Base-by-base conservation (phyloP, 2,888 invertebrate genomes). In the Stictocephala bisonia region DNA sequence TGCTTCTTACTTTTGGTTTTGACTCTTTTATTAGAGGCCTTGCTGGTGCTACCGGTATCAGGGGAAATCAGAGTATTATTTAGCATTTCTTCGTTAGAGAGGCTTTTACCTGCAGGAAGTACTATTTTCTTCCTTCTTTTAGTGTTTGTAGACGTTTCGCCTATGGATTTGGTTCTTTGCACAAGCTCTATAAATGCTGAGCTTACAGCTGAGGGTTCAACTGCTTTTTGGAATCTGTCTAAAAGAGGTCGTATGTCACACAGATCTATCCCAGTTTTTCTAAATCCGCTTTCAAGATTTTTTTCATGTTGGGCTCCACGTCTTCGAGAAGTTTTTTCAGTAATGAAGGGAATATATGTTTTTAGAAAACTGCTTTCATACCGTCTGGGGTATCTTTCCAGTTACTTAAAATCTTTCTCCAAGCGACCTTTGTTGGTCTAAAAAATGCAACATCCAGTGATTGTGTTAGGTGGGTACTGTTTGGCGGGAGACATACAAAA, bases 391-490 rank as follows among this genome's bases (percentile, higher is more conserved):
- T 9, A 27, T 22, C 9, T 72, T 77, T 76, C 72, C 76, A 76
- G 20, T 76, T 20, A 1, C 31, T 58, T 31, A 77, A 26, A 27
- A 75, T 20, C 6, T 58, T 41, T 40, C 75, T 60, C 80, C 80
- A 80, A 31, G 20, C 24, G 1, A 13, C 11, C 24, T 66, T 66
- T 44, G 44, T 41, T 3, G 41, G 66, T 7, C 9, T 60, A 67
- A 80, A 81, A 40, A 73, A 76, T 13, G 76, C 73, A 7, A 81
- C 76, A 67, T 79, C 79, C 7, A 77, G 73, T 20, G 77, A 74
- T 66, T 79, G 78, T 0, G 78, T 75, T n/a, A 74, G 68, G 74
- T 80, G 73, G 13, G 41, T 66, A 20, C 41, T 41, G 40, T 66
- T 24, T 3, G 66, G 40, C 0, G 40, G 15, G 7, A 66, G 72